These are phyloP conservation scores for Bellardia pandia DNA, from an alignment of 2,888 invertebrate species.

Conservation along the genomic window DNA sequence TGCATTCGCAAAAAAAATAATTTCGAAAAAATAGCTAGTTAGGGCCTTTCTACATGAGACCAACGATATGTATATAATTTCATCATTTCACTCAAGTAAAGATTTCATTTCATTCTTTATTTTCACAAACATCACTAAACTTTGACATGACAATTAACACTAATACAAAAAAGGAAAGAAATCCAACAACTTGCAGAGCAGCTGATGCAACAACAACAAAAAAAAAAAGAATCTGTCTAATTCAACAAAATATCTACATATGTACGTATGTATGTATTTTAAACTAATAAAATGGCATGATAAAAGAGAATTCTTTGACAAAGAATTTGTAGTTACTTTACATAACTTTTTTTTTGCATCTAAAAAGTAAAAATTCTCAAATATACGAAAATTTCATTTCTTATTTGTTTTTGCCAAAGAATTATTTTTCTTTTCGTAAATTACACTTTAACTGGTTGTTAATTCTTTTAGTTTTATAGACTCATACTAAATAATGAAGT, in stretches of 20 bases:
- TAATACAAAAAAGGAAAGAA: background rate
- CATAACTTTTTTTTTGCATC: no score
- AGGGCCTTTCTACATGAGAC: no score
- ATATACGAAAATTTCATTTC: background rate
- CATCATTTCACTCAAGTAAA: conserved; percentile 36
- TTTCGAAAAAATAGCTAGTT: no score
- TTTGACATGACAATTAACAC: conserved; percentile 69
- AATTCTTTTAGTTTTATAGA: background rate
- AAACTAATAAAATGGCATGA: conserved; percentile 59
- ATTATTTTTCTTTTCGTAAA: conserved; percentile 26
- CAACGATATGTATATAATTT: conserved; percentile 43
- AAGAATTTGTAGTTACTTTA: background rate
- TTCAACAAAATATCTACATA: conserved; percentile 16
- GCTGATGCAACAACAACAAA: conserved; percentile 42
- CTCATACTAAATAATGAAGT: no score
- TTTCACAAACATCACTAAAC: conserved; percentile 15
- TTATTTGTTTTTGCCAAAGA: conserved; percentile 5
- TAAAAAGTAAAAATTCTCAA: background rate
- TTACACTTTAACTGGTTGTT: conserved; percentile 41
- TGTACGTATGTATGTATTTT: background rate
- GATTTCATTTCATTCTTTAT: conserved; percentile 44
- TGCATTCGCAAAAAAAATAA: no score
- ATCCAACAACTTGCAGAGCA: conserved; percentile 14
- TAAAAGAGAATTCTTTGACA: conserved; percentile 13
- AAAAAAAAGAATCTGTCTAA: conserved; percentile 26